Evolutionary conservation across 2,113 vertebrate genomes (phyloP).

Genomic region (Isurus oxyrinchus): DNA sequence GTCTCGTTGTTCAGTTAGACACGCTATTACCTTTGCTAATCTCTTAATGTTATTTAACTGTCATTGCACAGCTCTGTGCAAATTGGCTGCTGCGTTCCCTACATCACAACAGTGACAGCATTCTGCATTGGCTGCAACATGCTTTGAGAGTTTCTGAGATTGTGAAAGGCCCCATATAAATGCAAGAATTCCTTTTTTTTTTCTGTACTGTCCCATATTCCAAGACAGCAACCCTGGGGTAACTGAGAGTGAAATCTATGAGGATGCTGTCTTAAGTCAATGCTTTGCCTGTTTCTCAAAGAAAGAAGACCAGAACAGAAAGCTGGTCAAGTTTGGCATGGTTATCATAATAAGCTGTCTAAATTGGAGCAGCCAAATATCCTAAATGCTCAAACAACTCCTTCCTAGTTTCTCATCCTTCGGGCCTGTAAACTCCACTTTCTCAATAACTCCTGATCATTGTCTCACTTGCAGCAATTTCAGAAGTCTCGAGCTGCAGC

Average conservation of each 20-base stretch:
- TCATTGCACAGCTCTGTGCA: not conserved
- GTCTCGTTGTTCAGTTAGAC: not conserved
- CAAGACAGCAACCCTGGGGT: not conserved
- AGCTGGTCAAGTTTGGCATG: not conserved
- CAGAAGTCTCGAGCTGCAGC: not conserved
- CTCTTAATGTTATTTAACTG: not conserved
- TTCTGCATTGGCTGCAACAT: not conserved
- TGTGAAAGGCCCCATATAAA: no score
- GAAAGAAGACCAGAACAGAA: not conserved
- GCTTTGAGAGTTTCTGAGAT: not conserved
- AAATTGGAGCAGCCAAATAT: not conserved
- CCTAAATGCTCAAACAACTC: not conserved
- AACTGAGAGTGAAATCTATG: not conserved
- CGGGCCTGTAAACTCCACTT: not conserved
- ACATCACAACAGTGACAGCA: not conserved
- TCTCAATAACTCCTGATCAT: not conserved
- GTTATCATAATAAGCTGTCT: not conserved
- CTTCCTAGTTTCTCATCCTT: not conserved
- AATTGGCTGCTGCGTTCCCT: not conserved
- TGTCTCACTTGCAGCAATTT: not conserved
- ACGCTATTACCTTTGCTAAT: not conserved
- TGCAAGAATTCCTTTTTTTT: not conserved
- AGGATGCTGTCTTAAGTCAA: not conserved
- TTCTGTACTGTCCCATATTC: not conserved
- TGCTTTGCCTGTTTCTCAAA: not conserved